Percentiles rank a stretch among this genome's conserved stretches.
phyloP scores from a whole-genome alignment of 92 coral and sea anemone genomes.

The Phymanthus crucifer region DNA sequence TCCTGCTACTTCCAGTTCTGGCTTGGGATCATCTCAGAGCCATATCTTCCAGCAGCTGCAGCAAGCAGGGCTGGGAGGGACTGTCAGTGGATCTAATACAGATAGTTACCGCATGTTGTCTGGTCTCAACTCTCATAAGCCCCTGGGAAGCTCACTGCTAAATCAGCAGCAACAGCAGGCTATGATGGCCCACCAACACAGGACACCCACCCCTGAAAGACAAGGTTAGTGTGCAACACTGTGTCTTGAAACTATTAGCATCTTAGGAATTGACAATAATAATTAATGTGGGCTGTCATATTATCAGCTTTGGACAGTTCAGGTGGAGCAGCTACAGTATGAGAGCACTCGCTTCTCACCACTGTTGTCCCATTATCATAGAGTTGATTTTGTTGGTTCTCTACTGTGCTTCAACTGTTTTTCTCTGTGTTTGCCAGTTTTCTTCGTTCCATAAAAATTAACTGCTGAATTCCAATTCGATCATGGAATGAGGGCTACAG shows the following conservation, averaged over 20 bases:
- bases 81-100: constrained; percentile 60
- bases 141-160: constrained; percentile 61
- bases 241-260: no score
- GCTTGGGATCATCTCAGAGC: constrained; percentile 66
- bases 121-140: constrained; percentile 71
- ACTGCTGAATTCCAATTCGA: no score
- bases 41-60: constrained; percentile 86
- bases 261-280: no score
- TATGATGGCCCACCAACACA: constrained; percentile 55
- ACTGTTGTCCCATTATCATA: no score
- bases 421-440: neutral
- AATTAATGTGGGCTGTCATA: no score
- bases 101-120: constrained; percentile 70
- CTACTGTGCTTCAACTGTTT: neutral
- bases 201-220: constrained; percentile 71
- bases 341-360: no score
- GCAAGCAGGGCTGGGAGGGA: constrained; percentile 71
- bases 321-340: no score
- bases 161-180: constrained; percentile 67
- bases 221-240: constrained; percentile 53
- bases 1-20: constrained; percentile 49
- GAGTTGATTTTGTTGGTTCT: no score
- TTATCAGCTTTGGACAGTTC: no score
- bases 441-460: no score
- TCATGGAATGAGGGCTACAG: no score